A percentile compares a stretch with the other conserved stretches of the same genome.
Conservation (phyloP, 35 echinoderm and acorn worm genomes). For the Stichopus chloronotus region DNA sequence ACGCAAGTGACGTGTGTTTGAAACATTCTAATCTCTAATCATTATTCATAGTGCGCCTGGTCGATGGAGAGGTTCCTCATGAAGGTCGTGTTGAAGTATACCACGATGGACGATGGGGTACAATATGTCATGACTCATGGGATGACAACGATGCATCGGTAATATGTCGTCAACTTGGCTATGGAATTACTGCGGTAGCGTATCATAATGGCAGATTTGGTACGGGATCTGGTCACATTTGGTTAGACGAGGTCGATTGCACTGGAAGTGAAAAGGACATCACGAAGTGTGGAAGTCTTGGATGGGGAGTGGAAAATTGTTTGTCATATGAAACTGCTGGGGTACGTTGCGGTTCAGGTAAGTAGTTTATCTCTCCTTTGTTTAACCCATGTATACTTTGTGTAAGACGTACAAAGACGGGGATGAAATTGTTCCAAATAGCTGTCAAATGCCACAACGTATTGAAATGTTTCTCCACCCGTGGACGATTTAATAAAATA, state of each 20-base stretch:
- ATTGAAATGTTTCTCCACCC: too few relatives aligned
- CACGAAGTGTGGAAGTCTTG: neutral
- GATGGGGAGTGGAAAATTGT: neutral
- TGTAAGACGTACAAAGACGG: too few relatives aligned
- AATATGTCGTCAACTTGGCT: slow-evolving; percentile 19
- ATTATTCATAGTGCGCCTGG: slow-evolving; percentile 15
- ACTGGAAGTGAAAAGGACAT: slow-evolving; percentile 22
- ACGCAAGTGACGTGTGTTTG: too few relatives aligned
- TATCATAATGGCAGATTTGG: neutral
- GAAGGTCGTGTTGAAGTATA: slow-evolving; percentile 64
- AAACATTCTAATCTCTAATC: too few relatives aligned
- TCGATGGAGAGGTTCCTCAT: slow-evolving; percentile 16
- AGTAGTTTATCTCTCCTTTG: too few relatives aligned
- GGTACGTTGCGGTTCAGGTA: neutral
- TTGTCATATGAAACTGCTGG: neutral
- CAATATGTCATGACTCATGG: slow-evolving; percentile 45
- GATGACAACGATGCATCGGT: neutral
- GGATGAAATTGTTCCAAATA: too few relatives aligned
- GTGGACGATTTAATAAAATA: too few relatives aligned
- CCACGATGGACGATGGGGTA: slow-evolving; percentile 42
- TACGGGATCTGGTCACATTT: neutral
- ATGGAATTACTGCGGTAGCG: neutral
- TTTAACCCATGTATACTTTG: too few relatives aligned
- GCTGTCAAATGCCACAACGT: too few relatives aligned
- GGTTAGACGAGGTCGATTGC: slow-evolving; percentile 30